phyloP scores from a whole-genome alignment of 2,888 invertebrate species.

The Lycaena phlaeas region DNA sequence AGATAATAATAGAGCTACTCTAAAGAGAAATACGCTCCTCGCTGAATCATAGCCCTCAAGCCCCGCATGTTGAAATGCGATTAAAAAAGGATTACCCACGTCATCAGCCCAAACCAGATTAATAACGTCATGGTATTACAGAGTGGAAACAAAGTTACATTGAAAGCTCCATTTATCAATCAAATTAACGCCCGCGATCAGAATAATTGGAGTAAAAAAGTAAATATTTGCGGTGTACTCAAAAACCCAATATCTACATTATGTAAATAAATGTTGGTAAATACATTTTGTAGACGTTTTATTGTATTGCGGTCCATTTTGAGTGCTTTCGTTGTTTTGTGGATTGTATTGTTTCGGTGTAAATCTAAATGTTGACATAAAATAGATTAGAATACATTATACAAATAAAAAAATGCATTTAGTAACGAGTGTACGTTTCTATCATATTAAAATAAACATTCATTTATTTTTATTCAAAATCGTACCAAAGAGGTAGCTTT shows the following conservation, averaged over 20 bases:
- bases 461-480: too few relatives aligned
- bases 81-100: conserved; percentile 22
- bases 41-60: background rate
- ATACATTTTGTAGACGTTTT: too few relatives aligned
- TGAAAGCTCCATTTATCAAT: conserved; percentile 5
- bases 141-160: conserved; percentile 16
- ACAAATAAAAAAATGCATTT: too few relatives aligned
- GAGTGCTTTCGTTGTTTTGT: too few relatives aligned
- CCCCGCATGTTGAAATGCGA: conserved; percentile 17
- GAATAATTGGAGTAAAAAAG: background rate
- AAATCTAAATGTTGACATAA: too few relatives aligned
- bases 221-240: conserved; percentile 3
- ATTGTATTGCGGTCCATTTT: too few relatives aligned
- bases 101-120: conserved; percentile 22
- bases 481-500: too few relatives aligned
- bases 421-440: too few relatives aligned
- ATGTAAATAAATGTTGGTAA: background rate
- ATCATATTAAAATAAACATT: too few relatives aligned
- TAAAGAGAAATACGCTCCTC: background rate
- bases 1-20: conserved; percentile 3
- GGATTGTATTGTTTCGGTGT: too few relatives aligned
- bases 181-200: conserved; percentile 8
- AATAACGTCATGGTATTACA: conserved; percentile 18
- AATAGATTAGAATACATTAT: too few relatives aligned
- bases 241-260: background rate